Evolutionary conservation across 2,888 invertebrate genomes (phyloP).

Genomic region (Tetramorium bicarinatum): DNA sequence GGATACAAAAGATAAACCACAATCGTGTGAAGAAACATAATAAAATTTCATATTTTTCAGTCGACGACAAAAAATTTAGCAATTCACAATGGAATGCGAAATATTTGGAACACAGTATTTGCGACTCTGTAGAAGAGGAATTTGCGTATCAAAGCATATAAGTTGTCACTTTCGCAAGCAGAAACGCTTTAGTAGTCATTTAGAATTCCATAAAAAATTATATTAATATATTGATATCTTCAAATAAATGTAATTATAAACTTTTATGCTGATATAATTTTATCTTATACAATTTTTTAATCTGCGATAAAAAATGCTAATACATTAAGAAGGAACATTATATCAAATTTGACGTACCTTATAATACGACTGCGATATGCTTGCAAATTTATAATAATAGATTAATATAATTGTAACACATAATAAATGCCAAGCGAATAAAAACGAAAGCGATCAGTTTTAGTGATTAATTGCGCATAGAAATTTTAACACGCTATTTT

Average conservation of each 20-base stretch:
- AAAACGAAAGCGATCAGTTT: neutral
- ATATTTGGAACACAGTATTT: neutral
- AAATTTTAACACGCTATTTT: neutral
- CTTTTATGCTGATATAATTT: neutral
- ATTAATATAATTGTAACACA: constrained; percentile 22
- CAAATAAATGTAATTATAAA: neutral
- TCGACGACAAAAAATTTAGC: neutral
- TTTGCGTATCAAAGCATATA: constrained; percentile 32
- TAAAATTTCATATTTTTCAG: neutral
- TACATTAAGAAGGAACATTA: too few species aligned
- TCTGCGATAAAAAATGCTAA: neutral
- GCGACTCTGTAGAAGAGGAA: constrained; percentile 21
- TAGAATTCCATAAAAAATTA: neutral
- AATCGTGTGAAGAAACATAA: neutral
- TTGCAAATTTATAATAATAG: constrained; percentile 29
- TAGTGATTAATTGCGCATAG: neutral
- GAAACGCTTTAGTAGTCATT: neutral
- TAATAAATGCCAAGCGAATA: neutral
- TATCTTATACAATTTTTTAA: constrained; percentile 1
- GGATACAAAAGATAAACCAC: neutral
- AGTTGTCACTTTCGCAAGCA: constrained; percentile 28
- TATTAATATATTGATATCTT: neutral
- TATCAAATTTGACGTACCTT: constrained; percentile 33
- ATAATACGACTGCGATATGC: constrained; percentile 11
- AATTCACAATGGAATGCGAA: neutral